phyloP scores from a whole-genome alignment of 2,797 vertebrate species.

The Notolabrus celidotus region DNA sequence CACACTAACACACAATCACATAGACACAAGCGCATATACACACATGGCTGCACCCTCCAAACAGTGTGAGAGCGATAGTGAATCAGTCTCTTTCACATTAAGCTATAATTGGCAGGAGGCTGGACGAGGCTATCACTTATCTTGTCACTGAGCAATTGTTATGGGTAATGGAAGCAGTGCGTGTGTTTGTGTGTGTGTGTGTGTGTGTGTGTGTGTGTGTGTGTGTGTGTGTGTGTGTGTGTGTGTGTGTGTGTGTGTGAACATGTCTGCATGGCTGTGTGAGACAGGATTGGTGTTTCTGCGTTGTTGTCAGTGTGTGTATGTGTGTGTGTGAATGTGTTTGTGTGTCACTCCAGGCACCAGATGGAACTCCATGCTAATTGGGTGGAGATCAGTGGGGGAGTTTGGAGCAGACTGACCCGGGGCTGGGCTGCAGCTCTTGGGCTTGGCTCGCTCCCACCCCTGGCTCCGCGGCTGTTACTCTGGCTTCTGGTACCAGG shows the following conservation, averaged over 20 bases:
- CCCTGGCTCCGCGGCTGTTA: constrained; percentile 59
- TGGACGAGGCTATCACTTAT: constrained; percentile 79
- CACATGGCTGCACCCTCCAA: constrained; percentile 40
- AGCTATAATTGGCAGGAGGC: constrained; percentile 79
- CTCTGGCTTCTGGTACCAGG: constrained; percentile 55
- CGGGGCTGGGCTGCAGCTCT: constrained; percentile 59
- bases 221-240: background rate
- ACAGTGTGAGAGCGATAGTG: constrained; percentile 71
- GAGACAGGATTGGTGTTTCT: constrained; percentile 37
- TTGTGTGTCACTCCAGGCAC: constrained; percentile 62
- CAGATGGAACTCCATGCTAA: constrained; percentile 84
- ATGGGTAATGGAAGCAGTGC: constrained; percentile 73
- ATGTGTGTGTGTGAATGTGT: constrained; percentile 24
- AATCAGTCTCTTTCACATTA: constrained; percentile 81
- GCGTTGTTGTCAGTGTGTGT: constrained; percentile 35
- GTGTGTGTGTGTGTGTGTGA: background rate
- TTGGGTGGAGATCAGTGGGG: constrained; percentile 75
- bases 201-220: constrained; percentile 8
- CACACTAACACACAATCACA: constrained; percentile 32
- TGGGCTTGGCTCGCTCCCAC: constrained; percentile 66
- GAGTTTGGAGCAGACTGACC: constrained; percentile 77
- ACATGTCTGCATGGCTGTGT: constrained; percentile 3
- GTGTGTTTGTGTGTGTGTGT: constrained; percentile 26
- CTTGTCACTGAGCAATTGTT: constrained; percentile 81
- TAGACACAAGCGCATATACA: constrained; percentile 23